Conservation (phyloP, 64 coral and sea anemone genomes). For the Trachythela sp. region DNA sequence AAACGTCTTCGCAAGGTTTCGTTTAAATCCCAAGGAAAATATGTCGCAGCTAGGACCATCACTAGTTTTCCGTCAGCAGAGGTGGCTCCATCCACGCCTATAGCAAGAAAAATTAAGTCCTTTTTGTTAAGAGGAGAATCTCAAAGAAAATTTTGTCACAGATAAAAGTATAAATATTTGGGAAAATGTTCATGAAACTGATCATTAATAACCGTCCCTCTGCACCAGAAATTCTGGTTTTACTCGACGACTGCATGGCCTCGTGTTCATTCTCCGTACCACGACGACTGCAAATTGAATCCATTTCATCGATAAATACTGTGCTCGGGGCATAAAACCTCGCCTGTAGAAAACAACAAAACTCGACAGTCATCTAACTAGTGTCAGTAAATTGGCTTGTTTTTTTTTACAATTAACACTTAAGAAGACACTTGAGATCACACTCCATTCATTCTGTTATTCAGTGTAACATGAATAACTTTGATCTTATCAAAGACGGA, state of each 20-base stretch:
- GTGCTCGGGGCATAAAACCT: conserved; percentile 97
- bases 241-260: conserved; percentile 83
- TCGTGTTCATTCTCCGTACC: conserved; percentile 97
- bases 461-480: too few relatives aligned
- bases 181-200: background rate
- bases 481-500: too few relatives aligned
- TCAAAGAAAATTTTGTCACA: background rate
- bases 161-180: too few relatives aligned
- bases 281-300: conserved; percentile 92
- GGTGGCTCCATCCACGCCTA: conserved; percentile 86
- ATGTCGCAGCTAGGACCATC: conserved; percentile 55
- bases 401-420: too few relatives aligned
- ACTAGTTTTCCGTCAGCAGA: conserved; percentile 64
- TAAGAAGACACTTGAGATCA: too few relatives aligned
- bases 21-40: conserved; percentile 85
- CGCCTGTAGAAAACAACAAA: conserved; percentile 55
- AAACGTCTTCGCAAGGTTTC: conserved; percentile 84
- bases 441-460: too few relatives aligned
- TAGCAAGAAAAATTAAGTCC: background rate
- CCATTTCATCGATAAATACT: conserved; percentile 96
- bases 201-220: conserved; percentile 73
- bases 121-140: too few relatives aligned
- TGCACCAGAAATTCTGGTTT: conserved; percentile 92
- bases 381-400: too few relatives aligned
- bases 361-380: too few relatives aligned